Percentiles rank a stretch among this genome's conserved stretches.
Evolutionary conservation across 2,797 vertebrate species (phyloP).

Genomic region (Chromis chromis): DNA sequence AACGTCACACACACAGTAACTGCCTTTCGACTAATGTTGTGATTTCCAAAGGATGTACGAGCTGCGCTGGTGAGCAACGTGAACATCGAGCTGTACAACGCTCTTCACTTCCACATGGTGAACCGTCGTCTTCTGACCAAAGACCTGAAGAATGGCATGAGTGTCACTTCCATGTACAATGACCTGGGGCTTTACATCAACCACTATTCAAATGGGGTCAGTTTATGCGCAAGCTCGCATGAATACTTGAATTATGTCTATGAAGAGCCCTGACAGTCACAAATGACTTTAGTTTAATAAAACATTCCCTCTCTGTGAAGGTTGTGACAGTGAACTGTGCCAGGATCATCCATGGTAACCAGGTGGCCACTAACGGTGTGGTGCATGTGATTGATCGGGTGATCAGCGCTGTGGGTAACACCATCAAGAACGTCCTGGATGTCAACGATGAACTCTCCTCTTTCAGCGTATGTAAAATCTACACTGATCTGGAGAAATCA

Average conservation of each 20-base stretch:
- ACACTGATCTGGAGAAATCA: neutral
- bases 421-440: slow-evolving; percentile 89
- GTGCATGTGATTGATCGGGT: slow-evolving; percentile 95
- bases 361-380: slow-evolving; percentile 95
- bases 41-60: slow-evolving; percentile 81
- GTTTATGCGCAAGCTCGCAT: slow-evolving; percentile 26
- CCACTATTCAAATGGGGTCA: slow-evolving; percentile 95
- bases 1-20: neutral
- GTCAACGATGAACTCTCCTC: slow-evolving; percentile 86
- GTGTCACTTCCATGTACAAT: slow-evolving; percentile 90
- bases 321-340: slow-evolving; percentile 98
- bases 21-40: neutral
- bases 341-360: slow-evolving; percentile 93
- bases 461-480: slow-evolving; percentile 84
- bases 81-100: slow-evolving; percentile 91
- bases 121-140: slow-evolving; percentile 92
- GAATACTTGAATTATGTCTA: neutral
- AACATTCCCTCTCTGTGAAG: slow-evolving; percentile 70
- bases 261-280: neutral
- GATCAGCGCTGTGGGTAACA: slow-evolving; percentile 86
- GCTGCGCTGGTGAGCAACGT: slow-evolving; percentile 89
- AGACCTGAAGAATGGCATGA: slow-evolving; percentile 92
- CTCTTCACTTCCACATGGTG: slow-evolving; percentile 93
- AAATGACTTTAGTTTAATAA: neutral
- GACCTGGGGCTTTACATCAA: slow-evolving; percentile 90